Conservation (phyloP, 2,888 invertebrate genomes). For the Drosophila infuscata region DNA sequence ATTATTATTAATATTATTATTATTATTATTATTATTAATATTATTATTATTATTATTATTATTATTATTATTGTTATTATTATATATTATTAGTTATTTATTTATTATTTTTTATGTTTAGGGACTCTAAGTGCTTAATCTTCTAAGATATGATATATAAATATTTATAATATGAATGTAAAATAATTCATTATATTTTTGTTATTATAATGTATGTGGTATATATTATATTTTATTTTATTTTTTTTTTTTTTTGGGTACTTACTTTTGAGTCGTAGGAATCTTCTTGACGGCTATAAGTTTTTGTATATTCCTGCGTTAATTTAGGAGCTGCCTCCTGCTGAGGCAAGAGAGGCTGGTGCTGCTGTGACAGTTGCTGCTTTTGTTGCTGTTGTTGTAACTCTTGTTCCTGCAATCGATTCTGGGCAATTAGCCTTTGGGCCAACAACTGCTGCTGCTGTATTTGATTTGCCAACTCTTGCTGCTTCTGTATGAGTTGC, state of each 20-base stretch:
- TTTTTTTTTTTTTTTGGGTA: not conserved
- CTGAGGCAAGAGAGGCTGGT: not conserved
- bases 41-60: not conserved
- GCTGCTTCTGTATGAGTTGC: constrained; percentile 71
- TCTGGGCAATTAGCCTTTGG: constrained; percentile 64
- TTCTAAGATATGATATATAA: too few species aligned
- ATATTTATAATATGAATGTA: too few species aligned
- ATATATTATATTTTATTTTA: not conserved
- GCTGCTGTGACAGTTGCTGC: constrained; percentile 18
- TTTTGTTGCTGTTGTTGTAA: constrained; percentile 39
- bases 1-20: too few species aligned
- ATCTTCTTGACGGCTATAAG: constrained; percentile 9
- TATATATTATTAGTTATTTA: too few species aligned
- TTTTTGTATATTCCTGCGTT: constrained; percentile 1
- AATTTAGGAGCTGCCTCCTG: not conserved
- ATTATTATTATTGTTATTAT: too few species aligned
- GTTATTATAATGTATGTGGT: not conserved
- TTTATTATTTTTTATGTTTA: too few species aligned
- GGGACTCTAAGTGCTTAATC: too few species aligned
- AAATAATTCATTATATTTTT: not conserved
- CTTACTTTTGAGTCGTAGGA: constrained; percentile 29
- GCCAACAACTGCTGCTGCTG: constrained; percentile 73
- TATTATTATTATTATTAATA: not conserved
- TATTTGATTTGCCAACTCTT: constrained; percentile 71
- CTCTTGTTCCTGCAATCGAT: constrained; percentile 63